Evolutionary conservation across 2,113 vertebrate genomes (phyloP), one percentile per base, ranked within the genome.

Genomic region (Lampris incognitus): DNA sequence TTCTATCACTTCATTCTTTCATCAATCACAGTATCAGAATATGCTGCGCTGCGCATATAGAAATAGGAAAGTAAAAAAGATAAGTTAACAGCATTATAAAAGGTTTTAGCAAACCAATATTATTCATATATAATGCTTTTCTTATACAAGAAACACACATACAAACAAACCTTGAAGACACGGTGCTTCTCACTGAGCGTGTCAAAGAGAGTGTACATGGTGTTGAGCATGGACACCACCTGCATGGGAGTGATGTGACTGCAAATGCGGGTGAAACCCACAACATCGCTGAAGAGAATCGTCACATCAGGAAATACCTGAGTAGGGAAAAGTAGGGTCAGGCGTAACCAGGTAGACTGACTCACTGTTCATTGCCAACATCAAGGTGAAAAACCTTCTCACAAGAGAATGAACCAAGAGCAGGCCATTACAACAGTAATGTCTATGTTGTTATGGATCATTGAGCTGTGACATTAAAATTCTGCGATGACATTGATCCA

Each of bases 301-400:
- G 93, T 95, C 61, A 94, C 94, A 74, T 94, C 93, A 67, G 88
- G 93, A 68, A 94, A 94, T 77, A 94, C 93, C 94, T 94, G 81
- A 11, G 24, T 1, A 62, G 38, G 13, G 46, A 6, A 9, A 13
- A 37, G 8, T 9, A 9, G 13, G 24, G 7, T 50, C 46, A 37
- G n/a, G 44, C 24, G 46, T 0, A 13, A 41, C 9, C 41, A 39
- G 6, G 24, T 6, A 52, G 63, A 49, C 7, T 39, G n/a, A 24
- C 55, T 6, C 3, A 41, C 7, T 38, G 10, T 11, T 54, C 6
- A 66, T 3, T 49, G 41, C n/a, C 2, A 55, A 69, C 8, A 24
- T 24, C 6, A 4, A 48, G 44, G 44, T n/a, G 11, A 9, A 24
- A 24, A 4, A 52, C 5, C 37, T 4, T 24, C 24, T 24, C 24